A percentile compares a stretch with the other conserved stretches of the same genome.
Conservation (phyloP, 2,797 vertebrate genomes). For the Percopsis omiscomaycus region DNA sequence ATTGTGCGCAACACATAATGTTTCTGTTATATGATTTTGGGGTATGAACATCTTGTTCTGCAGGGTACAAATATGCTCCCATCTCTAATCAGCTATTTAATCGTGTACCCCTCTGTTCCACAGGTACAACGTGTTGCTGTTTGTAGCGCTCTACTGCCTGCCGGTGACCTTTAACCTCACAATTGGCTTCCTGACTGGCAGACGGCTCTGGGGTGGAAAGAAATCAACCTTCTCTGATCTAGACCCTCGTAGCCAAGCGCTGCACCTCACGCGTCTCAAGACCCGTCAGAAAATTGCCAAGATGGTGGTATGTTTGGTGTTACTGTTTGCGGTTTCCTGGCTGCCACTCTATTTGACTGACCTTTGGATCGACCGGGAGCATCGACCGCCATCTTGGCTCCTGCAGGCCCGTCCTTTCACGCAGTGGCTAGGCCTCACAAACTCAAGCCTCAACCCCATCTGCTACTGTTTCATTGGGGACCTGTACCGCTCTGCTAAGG, state of each 20-base stretch:
- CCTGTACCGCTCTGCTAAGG: conserved; percentile 86
- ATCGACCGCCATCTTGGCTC: conserved; percentile 81
- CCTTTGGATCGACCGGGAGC: conserved; percentile 87
- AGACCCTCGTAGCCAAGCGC: conserved; percentile 76
- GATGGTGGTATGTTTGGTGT: conserved; percentile 89
- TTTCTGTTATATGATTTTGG: background rate
- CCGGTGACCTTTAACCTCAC: conserved; percentile 90
- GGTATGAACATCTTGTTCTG: background rate
- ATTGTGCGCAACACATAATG: background rate
- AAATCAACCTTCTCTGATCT: conserved; percentile 74
- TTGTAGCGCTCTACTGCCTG: conserved; percentile 89
- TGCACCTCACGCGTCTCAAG: conserved; percentile 84
- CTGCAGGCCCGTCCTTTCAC: conserved; percentile 87
- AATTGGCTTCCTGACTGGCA: conserved; percentile 87
- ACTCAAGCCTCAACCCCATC: conserved; percentile 93
- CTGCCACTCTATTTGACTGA: conserved; percentile 87
- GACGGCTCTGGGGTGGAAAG: conserved; percentile 81
- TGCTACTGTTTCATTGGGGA: conserved; percentile 93
- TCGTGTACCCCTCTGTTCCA: background rate
- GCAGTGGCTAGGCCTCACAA: conserved; percentile 91
- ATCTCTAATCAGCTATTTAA: conserved; percentile 1
- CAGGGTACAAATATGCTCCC: background rate
- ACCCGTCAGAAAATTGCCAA: conserved; percentile 88
- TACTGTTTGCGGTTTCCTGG: conserved; percentile 88
- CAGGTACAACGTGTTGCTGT: conserved; percentile 86